Evolutionary conservation across 1,140 invertebrate species (phyloP), one percentile per base, ranked within the genome.

Genomic region (Drosophila auraria): DNA sequence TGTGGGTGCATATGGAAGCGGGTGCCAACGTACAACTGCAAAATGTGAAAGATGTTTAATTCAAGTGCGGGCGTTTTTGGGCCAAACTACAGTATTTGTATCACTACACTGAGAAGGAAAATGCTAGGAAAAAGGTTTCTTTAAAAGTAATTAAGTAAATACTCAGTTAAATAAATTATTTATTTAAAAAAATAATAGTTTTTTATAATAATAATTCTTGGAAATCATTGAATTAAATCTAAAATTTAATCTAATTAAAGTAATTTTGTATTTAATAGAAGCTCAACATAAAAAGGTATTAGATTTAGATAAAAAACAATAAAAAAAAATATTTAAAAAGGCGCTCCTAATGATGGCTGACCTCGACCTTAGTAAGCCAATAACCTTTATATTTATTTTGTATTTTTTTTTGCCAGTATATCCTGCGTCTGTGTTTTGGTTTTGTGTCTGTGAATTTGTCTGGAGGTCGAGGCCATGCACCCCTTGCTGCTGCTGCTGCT

Each of bases 11-110:
- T 74, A 54, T 56, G 57, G 38, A 57, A 72, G 47, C 59, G 54
- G 30, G 50, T 60, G 47, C 62, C 59, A 57, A 74, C 68, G 53
- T 64, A 60, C 61, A 78, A 78, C 69, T 87, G 70, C 56, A 65
- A 70, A 89, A 73, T 76, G 53, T 72, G 63, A 73, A 74, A 75
- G 77, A 87, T 87, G 63, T 87, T 87, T 89, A 87, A 87, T 89
- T 87, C 81, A 75, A 89, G 78, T 89, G 83, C 66, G 66, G 75
- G 79, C 69, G 66, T 62, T 71, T 61, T 64, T 59, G 58, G 57
- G 51, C 63, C 70, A 72, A 72, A 42, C 74, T 78, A 70, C 33
- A 20, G 56, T 27, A 66, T 44, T 47, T 68, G 47, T 44, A 64
- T 51, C 14, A 42, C 33, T 68, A 12, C 17, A 44, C 17, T 33